phyloP scores from a whole-genome alignment of 2,797 vertebrate genomes.

The Harpagifer antarcticus region DNA sequence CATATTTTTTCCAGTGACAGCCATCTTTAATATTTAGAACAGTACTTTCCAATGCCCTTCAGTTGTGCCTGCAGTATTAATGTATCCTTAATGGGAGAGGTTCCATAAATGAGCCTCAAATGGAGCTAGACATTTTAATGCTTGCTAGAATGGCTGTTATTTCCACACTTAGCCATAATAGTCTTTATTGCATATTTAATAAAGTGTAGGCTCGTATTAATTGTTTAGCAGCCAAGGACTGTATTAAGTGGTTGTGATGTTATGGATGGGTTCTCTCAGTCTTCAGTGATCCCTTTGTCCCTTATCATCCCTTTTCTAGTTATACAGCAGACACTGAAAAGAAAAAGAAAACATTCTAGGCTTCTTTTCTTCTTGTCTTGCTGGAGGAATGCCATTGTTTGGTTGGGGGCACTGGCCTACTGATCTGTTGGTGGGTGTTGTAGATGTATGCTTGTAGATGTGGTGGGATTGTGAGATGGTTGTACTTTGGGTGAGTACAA shows the following conservation, averaged over 20 bases:
- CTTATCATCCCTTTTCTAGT: conserved; percentile 53
- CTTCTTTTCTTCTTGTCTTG: conserved; percentile 30
- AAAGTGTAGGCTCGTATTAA: conserved; percentile 80
- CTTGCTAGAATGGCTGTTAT: conserved; percentile 78
- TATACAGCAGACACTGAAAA: conserved; percentile 49
- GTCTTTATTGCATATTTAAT: conserved; percentile 84
- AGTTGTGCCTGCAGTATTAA: conserved; percentile 87
- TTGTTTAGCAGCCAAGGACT: conserved; percentile 82
- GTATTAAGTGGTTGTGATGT: conserved; percentile 77
- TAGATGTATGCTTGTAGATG: no score
- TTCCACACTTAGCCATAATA: conserved; percentile 79
- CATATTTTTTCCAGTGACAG: conserved; percentile 83
- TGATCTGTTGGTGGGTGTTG: no score
- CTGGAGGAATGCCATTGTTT: conserved; percentile 30
- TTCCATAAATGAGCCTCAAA: conserved; percentile 84
- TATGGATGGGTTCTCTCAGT: conserved; percentile 62
- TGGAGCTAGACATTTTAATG: conserved; percentile 83
- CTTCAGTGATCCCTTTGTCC: conserved; percentile 56
- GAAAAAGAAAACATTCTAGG: conserved; percentile 50
- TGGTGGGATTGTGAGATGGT: no score
- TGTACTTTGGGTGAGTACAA: no score
- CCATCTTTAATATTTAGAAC: conserved; percentile 88
- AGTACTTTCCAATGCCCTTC: conserved; percentile 85
- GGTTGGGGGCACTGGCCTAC: conserved; percentile 1
- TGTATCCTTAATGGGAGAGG: conserved; percentile 83